Evolutionary conservation across 2,797 vertebrate genomes (phyloP).

Genomic region (Enteromius afrohamiltoni): DNA sequence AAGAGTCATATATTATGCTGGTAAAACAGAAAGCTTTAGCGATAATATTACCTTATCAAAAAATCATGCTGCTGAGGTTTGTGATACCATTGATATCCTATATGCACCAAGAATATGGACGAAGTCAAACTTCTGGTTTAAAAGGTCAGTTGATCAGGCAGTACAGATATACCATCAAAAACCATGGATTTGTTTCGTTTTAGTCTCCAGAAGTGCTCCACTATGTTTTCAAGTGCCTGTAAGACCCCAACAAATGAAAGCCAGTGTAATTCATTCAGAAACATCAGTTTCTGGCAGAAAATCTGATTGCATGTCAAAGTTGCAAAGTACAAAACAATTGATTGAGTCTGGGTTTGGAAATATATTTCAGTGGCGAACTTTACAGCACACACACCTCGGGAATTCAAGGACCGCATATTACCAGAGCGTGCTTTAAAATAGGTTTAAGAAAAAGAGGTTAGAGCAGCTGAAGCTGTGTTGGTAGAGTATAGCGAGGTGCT

Average conservation of each 20-base stretch:
- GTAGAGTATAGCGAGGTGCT: not conserved
- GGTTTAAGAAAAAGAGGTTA: not conserved
- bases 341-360: constrained; percentile 42
- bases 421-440: not conserved
- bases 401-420: not conserved
- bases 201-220: constrained; percentile 46
- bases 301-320: constrained; percentile 72
- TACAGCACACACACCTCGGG: not conserved
- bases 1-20: not conserved
- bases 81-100: not conserved
- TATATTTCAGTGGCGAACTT: not conserved
- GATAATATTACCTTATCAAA: constrained; percentile 11
- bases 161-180: not conserved
- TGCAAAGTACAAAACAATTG: constrained; percentile 71
- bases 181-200: constrained; percentile 74
- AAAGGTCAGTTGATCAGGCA: constrained; percentile 71
- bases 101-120: constrained; percentile 29
- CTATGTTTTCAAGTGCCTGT: constrained; percentile 64
- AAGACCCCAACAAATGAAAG: constrained; percentile 59
- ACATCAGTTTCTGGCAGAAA: constrained; percentile 61
- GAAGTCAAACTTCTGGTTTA: constrained; percentile 44
- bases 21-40: not conserved
- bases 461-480: not conserved
- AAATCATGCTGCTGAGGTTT: constrained; percentile 30
- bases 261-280: constrained; percentile 69